A percentile compares a stretch with the other conserved stretches of the same genome.
Conservation (phyloP, 1,140 invertebrate genomes). For the Linepithema humile region DNA sequence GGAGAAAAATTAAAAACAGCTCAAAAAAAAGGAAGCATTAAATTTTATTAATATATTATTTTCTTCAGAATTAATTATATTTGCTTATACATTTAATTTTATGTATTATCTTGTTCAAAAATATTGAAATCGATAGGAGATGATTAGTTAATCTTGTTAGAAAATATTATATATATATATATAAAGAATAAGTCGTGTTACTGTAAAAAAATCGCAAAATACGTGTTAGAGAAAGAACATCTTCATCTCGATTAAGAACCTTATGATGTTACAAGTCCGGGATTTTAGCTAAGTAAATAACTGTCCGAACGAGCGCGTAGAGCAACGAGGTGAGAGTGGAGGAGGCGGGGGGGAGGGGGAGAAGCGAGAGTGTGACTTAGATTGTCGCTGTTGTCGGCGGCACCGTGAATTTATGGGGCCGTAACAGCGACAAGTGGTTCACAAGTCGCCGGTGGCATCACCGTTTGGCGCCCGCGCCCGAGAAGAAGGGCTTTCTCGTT, state of each 20-base stretch:
- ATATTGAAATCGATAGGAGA: too few species aligned
- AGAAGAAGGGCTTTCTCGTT: constrained; percentile 79
- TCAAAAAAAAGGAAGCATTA: neutral
- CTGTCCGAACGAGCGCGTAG: constrained; percentile 73
- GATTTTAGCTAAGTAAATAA: constrained; percentile 67
- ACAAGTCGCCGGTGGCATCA: constrained; percentile 84
- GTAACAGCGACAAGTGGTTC: constrained; percentile 85
- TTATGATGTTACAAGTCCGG: constrained; percentile 38
- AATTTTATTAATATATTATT: neutral
- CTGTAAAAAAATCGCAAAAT: constrained; percentile 44
- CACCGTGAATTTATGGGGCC: constrained; percentile 83
- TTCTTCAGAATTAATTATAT: neutral
- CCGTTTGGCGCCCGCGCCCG: constrained; percentile 78
- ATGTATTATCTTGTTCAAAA: neutral
- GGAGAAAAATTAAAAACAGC: neutral
- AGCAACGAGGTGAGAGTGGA: constrained; percentile 23
- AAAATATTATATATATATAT: too few species aligned
- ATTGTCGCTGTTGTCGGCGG: constrained; percentile 70
- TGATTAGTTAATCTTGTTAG: too few species aligned
- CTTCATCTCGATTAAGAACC: constrained; percentile 68
- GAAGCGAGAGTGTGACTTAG: constrained; percentile 60
- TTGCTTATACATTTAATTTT: neutral
- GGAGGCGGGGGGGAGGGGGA: constrained; percentile 8
- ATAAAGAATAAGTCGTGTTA: too few species aligned
- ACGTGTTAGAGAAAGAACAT: constrained; percentile 46